Conservation (phyloP, 2,797 vertebrate species). For the Pangasius larnaudii region DNA sequence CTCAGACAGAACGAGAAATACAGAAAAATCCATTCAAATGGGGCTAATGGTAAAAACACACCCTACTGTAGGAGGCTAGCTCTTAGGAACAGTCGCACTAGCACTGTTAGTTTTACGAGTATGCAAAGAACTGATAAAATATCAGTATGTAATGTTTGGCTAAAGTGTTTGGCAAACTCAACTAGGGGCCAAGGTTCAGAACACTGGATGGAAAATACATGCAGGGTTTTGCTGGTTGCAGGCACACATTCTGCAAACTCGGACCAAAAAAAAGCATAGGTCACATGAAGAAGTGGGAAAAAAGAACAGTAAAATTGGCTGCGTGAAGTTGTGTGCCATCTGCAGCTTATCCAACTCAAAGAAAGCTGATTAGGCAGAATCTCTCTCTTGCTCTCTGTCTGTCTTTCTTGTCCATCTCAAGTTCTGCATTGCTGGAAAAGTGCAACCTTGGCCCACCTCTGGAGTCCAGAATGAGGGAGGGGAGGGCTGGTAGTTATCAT, state of each 20-base stretch:
- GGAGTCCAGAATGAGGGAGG: slow-evolving; percentile 1
- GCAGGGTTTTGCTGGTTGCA: background rate
- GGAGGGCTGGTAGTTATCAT: slow-evolving; percentile 40
- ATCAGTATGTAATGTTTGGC: slow-evolving; percentile 13
- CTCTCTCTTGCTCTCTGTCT: background rate
- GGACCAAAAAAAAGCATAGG: slow-evolving; percentile 2
- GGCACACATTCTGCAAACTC: background rate
- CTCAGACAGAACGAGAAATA: slow-evolving; percentile 44
- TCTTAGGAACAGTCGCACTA: slow-evolving; percentile 24
- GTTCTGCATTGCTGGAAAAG: slow-evolving; percentile 26
- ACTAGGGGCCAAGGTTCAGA: slow-evolving; percentile 26
- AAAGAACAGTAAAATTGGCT: background rate
- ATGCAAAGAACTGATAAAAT: slow-evolving; percentile 29
- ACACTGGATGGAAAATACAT: slow-evolving; percentile 16
- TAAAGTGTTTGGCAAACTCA: slow-evolving; percentile 26
- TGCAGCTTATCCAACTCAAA: slow-evolving; percentile 9
- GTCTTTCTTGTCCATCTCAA: slow-evolving; percentile 32
- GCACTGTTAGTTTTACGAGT: slow-evolving; percentile 15
- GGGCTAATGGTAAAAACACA: slow-evolving; percentile 51
- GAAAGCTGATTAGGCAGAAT: slow-evolving; percentile 49
- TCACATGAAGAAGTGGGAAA: slow-evolving; percentile 13
- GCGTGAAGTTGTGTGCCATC: slow-evolving; percentile 16
- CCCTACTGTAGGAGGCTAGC: slow-evolving; percentile 34
- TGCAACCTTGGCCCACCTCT: slow-evolving; percentile 45
- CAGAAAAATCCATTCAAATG: slow-evolving; percentile 36